A percentile compares a stretch with the other conserved stretches of the same genome.
Conservation (phyloP, 2,888 invertebrate genomes). For the Ennomos erosarius region DNA sequence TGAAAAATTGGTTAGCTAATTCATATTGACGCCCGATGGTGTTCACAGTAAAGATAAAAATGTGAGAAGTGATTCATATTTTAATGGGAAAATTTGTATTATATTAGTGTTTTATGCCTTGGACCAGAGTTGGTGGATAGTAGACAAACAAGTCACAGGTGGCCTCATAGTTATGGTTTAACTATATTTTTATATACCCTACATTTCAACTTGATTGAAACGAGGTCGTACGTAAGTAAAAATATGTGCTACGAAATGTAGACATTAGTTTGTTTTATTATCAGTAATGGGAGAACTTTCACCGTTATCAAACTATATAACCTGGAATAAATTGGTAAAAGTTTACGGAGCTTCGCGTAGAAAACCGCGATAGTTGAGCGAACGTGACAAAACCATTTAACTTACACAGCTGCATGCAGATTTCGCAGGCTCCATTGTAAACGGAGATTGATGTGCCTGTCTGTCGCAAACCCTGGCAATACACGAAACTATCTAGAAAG, state of each 20-base stretch:
- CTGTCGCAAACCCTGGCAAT: constrained; percentile 11
- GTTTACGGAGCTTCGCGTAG: too few relatives aligned
- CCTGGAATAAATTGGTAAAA: too few relatives aligned
- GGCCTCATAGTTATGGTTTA: too few relatives aligned
- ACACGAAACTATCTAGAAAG: constrained; percentile 5
- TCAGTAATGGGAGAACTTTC: neutral
- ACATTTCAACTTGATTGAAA: too few relatives aligned
- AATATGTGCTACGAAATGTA: too few relatives aligned
- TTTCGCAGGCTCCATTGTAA: constrained; percentile 23
- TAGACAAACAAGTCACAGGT: neutral
- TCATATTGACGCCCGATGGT: constrained; percentile 21
- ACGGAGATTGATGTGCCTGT: constrained; percentile 23
- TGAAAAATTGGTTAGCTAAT: constrained; percentile 33
- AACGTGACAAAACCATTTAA: constrained; percentile 28
- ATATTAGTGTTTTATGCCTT: neutral
- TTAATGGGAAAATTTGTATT: constrained; percentile 1
- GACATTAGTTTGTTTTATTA: neutral
- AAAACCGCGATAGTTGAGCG: constrained; percentile 7
- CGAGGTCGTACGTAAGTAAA: too few relatives aligned
- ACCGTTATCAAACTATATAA: too few relatives aligned
- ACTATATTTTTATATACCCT: too few relatives aligned
- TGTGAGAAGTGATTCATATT: constrained; percentile 2
- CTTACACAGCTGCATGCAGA: constrained; percentile 30
- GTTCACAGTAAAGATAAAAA: constrained; percentile 19
- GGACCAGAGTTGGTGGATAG: neutral